Evolutionary conservation across 2,113 vertebrate species (phyloP), one percentile per base, ranked within the genome.

Genomic region (Limanda limanda): DNA sequence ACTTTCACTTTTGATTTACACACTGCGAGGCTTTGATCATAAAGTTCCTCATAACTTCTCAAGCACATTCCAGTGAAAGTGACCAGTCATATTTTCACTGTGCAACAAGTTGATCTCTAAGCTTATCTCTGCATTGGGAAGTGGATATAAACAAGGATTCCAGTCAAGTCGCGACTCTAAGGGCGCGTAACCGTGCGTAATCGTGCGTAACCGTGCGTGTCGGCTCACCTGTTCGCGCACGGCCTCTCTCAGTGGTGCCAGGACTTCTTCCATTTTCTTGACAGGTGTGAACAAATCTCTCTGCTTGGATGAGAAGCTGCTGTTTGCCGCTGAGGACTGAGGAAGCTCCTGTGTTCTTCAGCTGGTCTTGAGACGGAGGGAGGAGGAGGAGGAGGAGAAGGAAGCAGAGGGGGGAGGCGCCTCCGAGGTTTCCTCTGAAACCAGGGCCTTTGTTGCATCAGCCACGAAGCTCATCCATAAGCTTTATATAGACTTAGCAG

Each of bases 371-470:
- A 37, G 58, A 31, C 35, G 27, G 58, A 31, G 58, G 60, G 20
- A 9, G 51, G 20, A 15, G 18, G 17, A 31, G 18, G 8, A 27
- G 12, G 14, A 42, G 1, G 45, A 31, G 31, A 31, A 31, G 37
- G 24, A 61, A 48, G 47, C 10, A 48, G 47, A 48, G 17, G 47
- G 5, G 45, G 71, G 80, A 57, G 81, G 78, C 4, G 73, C 79
- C n/a, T 57, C n/a, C 10, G 25, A 27, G 8, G 15, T 1, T 11
- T 11, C 2, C 40, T n/a, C 20, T 52, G 40, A 56, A 85, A 83
- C 58, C 1, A 21, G n/a, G 7, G 59, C 71, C 63, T 56, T 15
- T 60, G 68, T 89, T 89, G 84, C 87, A 89, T 89, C 87, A 89
- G 56, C 82, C 79, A 80, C 52, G 60, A 78, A 74, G 18, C 15